phyloP scores from a whole-genome alignment of 2,113 vertebrate species.

The Gadus macrocephalus region DNA sequence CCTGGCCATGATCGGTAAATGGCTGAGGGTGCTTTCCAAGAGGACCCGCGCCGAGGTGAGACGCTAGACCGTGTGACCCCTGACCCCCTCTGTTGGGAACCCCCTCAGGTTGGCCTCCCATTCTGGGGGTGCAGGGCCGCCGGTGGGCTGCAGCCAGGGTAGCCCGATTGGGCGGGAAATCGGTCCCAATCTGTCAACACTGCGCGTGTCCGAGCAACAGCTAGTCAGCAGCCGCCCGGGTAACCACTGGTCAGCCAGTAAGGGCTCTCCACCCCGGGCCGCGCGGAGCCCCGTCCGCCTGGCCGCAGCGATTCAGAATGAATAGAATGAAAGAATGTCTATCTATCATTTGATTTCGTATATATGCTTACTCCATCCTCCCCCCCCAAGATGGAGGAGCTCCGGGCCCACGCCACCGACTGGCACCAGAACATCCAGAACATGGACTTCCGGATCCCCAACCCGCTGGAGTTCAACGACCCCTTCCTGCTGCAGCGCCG shows the following conservation, averaged over 20 bases:
- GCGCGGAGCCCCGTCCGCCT: too few relatives aligned
- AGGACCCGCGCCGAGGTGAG: constrained; percentile 85
- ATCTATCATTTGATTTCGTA: too few relatives aligned
- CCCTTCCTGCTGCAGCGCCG: constrained; percentile 74
- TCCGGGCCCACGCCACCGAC: constrained; percentile 87
- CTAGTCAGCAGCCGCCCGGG: too few relatives aligned
- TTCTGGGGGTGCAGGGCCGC: too few relatives aligned
- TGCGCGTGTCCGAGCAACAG: too few relatives aligned
- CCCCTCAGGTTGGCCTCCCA: background rate
- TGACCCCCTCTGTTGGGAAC: background rate
- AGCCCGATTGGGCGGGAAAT: too few relatives aligned
- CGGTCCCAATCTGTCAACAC: too few relatives aligned
- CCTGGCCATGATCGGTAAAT: constrained; percentile 89
- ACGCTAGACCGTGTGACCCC: background rate
- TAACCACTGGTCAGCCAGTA: too few relatives aligned
- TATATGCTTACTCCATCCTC: background rate
- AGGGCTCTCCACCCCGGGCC: too few relatives aligned
- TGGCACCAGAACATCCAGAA: constrained; percentile 83
- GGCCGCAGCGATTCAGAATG: too few relatives aligned
- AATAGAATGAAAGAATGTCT: too few relatives aligned
- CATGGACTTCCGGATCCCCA: constrained; percentile 81
- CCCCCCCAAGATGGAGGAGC: constrained; percentile 79
- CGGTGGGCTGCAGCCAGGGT: too few relatives aligned
- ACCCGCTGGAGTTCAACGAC: constrained; percentile 75
- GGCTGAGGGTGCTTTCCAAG: constrained; percentile 82